A percentile compares a stretch with the other conserved stretches of the same genome.
phyloP scores from a whole-genome alignment of 2,888 invertebrate genomes.

The Morpho achilles region DNA sequence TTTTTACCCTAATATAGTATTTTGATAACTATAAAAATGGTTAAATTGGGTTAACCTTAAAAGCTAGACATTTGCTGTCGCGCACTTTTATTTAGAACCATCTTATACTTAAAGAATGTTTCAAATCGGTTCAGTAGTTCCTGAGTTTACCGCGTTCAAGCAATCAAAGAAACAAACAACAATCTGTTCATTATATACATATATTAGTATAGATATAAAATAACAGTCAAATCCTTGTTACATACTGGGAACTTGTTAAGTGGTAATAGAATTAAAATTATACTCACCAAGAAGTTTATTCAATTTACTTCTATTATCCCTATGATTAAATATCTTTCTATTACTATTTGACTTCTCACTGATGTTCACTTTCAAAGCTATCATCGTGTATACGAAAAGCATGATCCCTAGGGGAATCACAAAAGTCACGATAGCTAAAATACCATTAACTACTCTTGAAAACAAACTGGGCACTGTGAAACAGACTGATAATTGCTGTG shows the following conservation, averaged over 20 bases:
- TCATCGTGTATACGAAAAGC: conserved; percentile 50
- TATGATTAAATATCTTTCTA: conserved; percentile 46
- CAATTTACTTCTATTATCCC: conserved; percentile 47
- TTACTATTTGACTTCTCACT: conserved; percentile 36
- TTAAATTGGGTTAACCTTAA: no score
- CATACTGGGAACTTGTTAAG: neutral
- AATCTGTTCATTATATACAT: no score
- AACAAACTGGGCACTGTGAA: conserved; percentile 42
- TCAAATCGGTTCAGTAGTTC: no score
- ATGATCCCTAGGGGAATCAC: conserved; percentile 48
- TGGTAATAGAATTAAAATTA: neutral
- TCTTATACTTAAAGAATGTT: no score
- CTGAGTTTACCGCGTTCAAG: no score
- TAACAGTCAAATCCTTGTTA: no score
- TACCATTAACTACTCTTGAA: conserved; percentile 43
- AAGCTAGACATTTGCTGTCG: no score
- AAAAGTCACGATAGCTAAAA: conserved; percentile 45
- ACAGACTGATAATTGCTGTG: conserved; percentile 39
- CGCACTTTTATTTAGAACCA: no score
- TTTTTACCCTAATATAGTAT: no score
- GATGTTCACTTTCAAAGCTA: conserved; percentile 47
- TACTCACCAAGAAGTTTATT: conserved; percentile 56
- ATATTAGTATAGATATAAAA: no score
- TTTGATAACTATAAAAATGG: no score
- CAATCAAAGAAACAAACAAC: no score